A percentile compares a stretch with the other conserved stretches of the same genome.
These are phyloP conservation scores for Lateolabrax maculatus DNA, from an alignment of 2,797 vertebrate species.

Conservation along the genomic window DNA sequence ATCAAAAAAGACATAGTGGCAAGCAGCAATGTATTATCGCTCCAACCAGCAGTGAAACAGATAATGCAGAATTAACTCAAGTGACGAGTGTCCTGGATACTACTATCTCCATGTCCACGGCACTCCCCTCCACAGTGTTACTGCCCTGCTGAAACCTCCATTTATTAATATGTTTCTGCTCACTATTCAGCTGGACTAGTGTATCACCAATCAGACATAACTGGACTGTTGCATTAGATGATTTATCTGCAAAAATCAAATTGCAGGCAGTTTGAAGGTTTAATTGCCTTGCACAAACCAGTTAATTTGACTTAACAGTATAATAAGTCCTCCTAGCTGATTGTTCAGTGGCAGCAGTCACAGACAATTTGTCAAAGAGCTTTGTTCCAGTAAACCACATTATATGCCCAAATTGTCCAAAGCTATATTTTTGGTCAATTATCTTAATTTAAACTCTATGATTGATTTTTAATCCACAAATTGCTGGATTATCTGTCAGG, in stretches of 20 bases:
- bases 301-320: constrained; percentile 21
- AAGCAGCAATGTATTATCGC: background rate
- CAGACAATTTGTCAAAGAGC: constrained; percentile 12
- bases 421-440: constrained; percentile 4
- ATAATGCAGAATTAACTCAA: background rate
- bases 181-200: background rate
- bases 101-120: background rate
- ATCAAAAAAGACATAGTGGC: background rate
- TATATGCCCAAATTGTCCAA: background rate
- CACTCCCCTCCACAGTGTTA: background rate
- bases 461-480: constrained; percentile 19
- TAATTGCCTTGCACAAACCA: constrained; percentile 26
- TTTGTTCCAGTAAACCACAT: constrained; percentile 2
- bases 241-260: constrained; percentile 33
- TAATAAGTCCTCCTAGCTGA: constrained; percentile 13
- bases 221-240: background rate
- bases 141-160: background rate
- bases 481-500: background rate
- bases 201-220: background rate
- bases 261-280: constrained; percentile 8
- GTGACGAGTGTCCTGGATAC: background rate
- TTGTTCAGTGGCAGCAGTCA: constrained; percentile 27
- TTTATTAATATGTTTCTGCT: background rate
- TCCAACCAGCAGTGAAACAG: background rate
- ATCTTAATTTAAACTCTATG: background rate